Evolutionary conservation across 2,888 invertebrate species (phyloP), one percentile per base, ranked within the genome.

Genomic region (Saturnia japonica): DNA sequence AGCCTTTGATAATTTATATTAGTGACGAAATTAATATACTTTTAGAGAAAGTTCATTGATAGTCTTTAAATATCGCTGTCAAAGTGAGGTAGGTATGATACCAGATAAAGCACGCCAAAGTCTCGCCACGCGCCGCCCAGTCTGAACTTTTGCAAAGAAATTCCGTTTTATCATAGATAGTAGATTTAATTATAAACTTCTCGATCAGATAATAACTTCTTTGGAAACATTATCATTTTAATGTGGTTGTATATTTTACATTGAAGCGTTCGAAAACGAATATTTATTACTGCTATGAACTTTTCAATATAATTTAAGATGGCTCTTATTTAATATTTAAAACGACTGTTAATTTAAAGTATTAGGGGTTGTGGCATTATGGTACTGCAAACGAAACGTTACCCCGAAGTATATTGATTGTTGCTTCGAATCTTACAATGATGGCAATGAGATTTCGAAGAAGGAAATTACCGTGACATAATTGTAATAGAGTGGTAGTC

Each of bases 121-220:
- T 73, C 74, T 71, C 69, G 71, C 14, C 25, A 60, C 57, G 25
- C 69, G 42, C 11, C 43, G 66, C 64, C 69, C 64, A 68, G 66
- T 72, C 75, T 72, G 57, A 79, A 78, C 71, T 77, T 57, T 77
- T 64, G 64, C 40, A 40, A 64, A 64, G 64, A 64, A 64, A 14
- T 40, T n/a, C 64, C 72, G 67, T 22, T 40, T 74, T 75, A 75
- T 69, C 75, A 74, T 74, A 72, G 71, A 67, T 62, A 45, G 71
- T 67, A 66, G 64, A 57, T 75, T 74, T 76, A 74, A 77, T 70
- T 70, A 66, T 54, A 70, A 68, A 70, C 57, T 71, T 69, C 57
- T 69, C 57, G 43, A 34, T 12, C 34, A 40, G 40, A 62, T 64
- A 67, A 40, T 34, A 40, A 64, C 19, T 40, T 64, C 40, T 64